These are phyloP conservation scores for Planiliza haematocheilus DNA, from an alignment of 2,113 vertebrate species.

Conservation along the genomic window DNA sequence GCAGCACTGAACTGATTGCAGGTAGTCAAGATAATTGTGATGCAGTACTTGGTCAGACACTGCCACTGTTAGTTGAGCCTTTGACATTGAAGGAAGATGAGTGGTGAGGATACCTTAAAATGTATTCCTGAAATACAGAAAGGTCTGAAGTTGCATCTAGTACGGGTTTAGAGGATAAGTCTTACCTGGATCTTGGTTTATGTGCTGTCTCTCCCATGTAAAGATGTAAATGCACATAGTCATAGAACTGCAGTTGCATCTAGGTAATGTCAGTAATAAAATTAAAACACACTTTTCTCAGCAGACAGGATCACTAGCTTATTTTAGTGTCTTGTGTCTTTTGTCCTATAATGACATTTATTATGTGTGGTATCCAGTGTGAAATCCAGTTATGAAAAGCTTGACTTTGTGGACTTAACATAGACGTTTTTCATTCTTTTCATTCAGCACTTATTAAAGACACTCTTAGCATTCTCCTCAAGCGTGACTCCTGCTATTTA, in stretches of 20 bases:
- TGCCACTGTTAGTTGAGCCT: too few relatives aligned
- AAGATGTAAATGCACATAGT: background rate
- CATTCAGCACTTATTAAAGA: conserved; percentile 6
- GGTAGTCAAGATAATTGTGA: too few relatives aligned
- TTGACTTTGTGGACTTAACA: background rate
- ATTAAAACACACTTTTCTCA: conserved; percentile 3
- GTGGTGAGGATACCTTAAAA: too few relatives aligned
- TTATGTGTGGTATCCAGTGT: conserved; percentile 11
- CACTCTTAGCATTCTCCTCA: conserved; percentile 74
- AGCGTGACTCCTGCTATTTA: conserved; percentile 70
- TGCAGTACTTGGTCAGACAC: too few relatives aligned
- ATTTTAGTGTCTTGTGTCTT: conserved; percentile 1
- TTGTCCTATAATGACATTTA: background rate
- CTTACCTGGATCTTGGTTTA: background rate
- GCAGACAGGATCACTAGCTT: background rate
- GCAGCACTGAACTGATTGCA: too few relatives aligned
- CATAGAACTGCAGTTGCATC: conserved; percentile 9
- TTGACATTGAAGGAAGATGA: too few relatives aligned
- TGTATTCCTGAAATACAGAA: too few relatives aligned
- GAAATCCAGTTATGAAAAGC: background rate
- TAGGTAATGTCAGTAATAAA: background rate
- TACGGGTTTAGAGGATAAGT: background rate
- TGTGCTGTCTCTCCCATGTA: too few relatives aligned
- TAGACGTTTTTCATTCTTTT: conserved; percentile 9
- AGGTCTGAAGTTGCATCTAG: background rate